Percentiles rank a stretch among this genome's conserved stretches.
Conservation (phyloP, 2,113 vertebrate species). For the Conger conger region DNA sequence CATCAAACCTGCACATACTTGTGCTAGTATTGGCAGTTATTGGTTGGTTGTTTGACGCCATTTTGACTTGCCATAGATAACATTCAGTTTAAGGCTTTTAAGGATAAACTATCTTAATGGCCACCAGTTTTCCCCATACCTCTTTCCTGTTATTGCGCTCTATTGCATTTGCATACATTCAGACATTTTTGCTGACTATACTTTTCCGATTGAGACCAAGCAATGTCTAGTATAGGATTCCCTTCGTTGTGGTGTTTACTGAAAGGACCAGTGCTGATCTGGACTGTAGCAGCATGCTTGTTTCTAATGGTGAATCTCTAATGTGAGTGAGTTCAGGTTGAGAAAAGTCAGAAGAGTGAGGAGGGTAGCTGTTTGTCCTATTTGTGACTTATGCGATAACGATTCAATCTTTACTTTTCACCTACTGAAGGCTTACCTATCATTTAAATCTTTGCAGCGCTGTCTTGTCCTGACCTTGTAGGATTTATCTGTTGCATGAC, state of each 20-base stretch:
- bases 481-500: not conserved
- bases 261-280: conserved; percentile 2
- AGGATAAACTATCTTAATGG: not conserved
- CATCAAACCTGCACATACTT: not conserved
- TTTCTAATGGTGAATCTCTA: not conserved
- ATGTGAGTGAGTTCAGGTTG: not conserved
- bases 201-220: conserved; percentile 2
- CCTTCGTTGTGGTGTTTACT: not conserved
- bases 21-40: conserved; percentile 20
- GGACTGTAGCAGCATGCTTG: not conserved
- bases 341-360: not conserved
- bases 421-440: not conserved
- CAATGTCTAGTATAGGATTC: not conserved
- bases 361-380: not conserved
- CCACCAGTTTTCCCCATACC: not conserved
- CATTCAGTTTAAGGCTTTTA: not conserved
- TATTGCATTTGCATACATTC: conserved; percentile 1
- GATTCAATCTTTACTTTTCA: not conserved
- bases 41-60: not conserved
- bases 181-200: not conserved
- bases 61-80: not conserved
- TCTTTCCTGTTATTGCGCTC: not conserved
- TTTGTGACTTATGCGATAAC: not conserved
- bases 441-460: not conserved
- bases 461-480: not conserved